Base-by-base conservation (phyloP, 1,140 invertebrate genomes). In the Pseudobourletiella spinata region DNA sequence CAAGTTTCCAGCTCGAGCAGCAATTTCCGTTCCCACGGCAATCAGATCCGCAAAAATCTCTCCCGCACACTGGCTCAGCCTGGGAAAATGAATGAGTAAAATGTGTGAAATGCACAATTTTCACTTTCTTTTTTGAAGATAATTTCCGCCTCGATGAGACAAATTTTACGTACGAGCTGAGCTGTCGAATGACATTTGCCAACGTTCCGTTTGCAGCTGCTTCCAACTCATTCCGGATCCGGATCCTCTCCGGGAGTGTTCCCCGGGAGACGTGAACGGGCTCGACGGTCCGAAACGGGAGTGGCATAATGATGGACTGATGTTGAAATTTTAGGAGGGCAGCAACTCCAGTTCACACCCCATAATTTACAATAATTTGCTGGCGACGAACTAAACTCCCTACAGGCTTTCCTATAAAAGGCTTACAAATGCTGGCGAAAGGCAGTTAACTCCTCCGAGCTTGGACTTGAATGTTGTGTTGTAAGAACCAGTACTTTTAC, bases 141-240 rank as follows among this genome's bases (percentile, higher is more conserved):
- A n/a, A n/a, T n/a, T n/a, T n/a, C n/a, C n/a, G n/a, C n/a, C n/a
- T n/a, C n/a, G n/a, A n/a, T n/a, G n/a, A n/a, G n/a, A n/a, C n/a
- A 26, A 51, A 51, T 25, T 6, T 8, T 18, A 62, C 60, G 66
- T 61, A 63, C 59, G 64, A 52, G 35, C 56, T 61, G 16, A 67
- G 55, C 39, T 69, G 64, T 48, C 59, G 20, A 52, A 71, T 67
- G 54, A 67, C 65, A 58, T 98, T 98, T 26, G 90, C 90, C 28
- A 98, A 80, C 0, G 94, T 95, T 58, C 91, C 92, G 78, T 99
- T 98, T 18, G 95, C 95, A 54, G 94, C 91, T 61, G 92, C 95
- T 79, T 98, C 95, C 25, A 98, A 79, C 75, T 98, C 95, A 71
- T 94, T 95, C 22, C 88, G 88, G 61, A 93, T 77, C 29, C 84